A percentile compares a stretch with the other conserved stretches of the same genome.
Evolutionary conservation across 2,113 vertebrate genomes (phyloP).

Genomic region (Balaenoptera acutorostrata): DNA sequence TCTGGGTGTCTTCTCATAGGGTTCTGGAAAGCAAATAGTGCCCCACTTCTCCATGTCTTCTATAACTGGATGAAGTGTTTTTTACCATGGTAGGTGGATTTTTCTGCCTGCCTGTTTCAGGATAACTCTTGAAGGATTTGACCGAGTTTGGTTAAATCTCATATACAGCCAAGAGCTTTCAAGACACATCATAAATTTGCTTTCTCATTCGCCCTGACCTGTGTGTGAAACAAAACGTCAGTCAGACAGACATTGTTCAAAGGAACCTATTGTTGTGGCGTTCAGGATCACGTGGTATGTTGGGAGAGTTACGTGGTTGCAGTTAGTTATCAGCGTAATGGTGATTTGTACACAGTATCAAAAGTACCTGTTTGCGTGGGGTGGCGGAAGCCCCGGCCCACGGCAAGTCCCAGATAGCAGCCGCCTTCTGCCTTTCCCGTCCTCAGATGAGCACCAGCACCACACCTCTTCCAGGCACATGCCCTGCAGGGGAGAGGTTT

Average conservation of each 20-base stretch:
- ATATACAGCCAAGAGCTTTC: background rate
- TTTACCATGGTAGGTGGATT: background rate
- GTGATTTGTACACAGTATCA: no score
- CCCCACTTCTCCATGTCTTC: background rate
- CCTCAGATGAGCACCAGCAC: background rate
- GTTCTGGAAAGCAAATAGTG: background rate
- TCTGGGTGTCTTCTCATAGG: background rate
- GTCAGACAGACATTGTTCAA: background rate
- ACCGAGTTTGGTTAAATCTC: background rate
- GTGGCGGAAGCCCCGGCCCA: background rate
- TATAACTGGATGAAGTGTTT: background rate
- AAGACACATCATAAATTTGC: background rate
- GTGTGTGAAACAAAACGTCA: background rate
- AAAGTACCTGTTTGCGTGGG: background rate
- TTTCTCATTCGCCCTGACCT: conserved; percentile 2
- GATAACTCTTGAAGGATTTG: background rate
- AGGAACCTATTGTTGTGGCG: background rate
- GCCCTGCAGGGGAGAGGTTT: conserved; percentile 50
- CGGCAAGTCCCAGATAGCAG: background rate
- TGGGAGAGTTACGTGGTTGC: background rate
- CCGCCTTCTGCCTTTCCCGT: background rate
- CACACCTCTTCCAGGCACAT: conserved; percentile 30
- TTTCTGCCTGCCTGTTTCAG: background rate
- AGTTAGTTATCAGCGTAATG: background rate
- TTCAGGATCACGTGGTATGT: background rate